These are phyloP conservation scores for Hyposoter dolosus DNA, from an alignment of 2,888 invertebrate genomes.

Conservation along the genomic window DNA sequence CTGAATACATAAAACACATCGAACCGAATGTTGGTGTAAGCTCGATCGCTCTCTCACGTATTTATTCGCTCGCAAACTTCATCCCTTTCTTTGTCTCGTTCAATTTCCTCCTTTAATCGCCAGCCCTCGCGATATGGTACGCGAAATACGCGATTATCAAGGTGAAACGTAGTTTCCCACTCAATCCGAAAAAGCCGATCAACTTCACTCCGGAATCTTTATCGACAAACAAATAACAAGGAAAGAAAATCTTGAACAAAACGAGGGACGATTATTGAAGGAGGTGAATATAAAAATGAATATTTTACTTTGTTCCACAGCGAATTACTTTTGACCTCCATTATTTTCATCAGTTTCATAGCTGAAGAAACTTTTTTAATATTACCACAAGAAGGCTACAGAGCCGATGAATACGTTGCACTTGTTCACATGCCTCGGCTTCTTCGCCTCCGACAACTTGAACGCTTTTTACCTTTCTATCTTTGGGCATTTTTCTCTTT, in stretches of 20 bases:
- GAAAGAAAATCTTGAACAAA: constrained; percentile 2
- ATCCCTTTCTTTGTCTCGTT: background rate
- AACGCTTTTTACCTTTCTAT: background rate
- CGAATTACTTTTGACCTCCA: constrained; percentile 60
- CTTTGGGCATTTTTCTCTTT: constrained; percentile 3
- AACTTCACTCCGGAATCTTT: background rate
- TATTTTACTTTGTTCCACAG: background rate
- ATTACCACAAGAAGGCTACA: constrained; percentile 43
- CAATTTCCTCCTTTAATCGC: background rate
- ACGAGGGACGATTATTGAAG: background rate
- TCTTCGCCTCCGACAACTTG: background rate
- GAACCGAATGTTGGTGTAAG: constrained; percentile 56
- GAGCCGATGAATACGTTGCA: background rate
- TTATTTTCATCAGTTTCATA: constrained; percentile 65
- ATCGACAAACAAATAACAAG: too few species aligned
- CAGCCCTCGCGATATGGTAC: constrained; percentile 38
- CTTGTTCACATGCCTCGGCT: background rate
- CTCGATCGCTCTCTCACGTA: constrained; percentile 14
- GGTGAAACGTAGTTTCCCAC: background rate
- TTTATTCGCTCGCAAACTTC: constrained; percentile 9
- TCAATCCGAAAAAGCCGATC: constrained; percentile 37
- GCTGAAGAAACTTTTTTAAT: constrained; percentile 68
- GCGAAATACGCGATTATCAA: constrained; percentile 41
- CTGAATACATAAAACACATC: constrained; percentile 59
- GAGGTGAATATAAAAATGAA: background rate